A percentile compares a stretch with the other conserved stretches of the same genome.
Conservation (phyloP, 2,797 vertebrate species). For the Cottoperca gobio region DNA sequence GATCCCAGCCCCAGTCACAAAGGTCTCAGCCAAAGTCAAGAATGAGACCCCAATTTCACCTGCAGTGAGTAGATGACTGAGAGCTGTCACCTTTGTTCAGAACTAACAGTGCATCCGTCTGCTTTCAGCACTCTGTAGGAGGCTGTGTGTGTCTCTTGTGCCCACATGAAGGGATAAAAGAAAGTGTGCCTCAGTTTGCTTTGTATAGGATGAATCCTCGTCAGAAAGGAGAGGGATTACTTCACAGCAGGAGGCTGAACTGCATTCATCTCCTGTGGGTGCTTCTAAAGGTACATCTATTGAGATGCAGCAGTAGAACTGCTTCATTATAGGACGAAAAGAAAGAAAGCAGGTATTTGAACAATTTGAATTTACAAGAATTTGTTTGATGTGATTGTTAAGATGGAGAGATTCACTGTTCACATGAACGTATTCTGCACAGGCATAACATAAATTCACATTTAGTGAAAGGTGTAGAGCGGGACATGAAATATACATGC, state of each 20-base stretch:
- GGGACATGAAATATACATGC: background rate
- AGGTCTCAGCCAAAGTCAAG: constrained; percentile 34
- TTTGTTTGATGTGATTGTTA: background rate
- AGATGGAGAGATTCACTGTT: background rate
- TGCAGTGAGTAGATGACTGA: constrained; percentile 53
- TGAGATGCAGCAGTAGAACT: constrained; percentile 6
- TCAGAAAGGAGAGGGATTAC: constrained; percentile 65
- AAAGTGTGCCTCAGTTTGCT: constrained; percentile 57
- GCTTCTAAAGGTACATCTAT: constrained; percentile 13
- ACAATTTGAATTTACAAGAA: background rate
- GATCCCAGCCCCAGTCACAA: constrained; percentile 36
- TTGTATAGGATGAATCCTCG: constrained; percentile 54
- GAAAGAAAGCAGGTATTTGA: constrained; percentile 15
- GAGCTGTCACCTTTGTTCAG: constrained; percentile 67
- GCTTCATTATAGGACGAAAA: constrained; percentile 3
- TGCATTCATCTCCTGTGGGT: constrained; percentile 40
- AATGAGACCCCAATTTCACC: constrained; percentile 73
- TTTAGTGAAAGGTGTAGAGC: background rate
- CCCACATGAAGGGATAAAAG: constrained; percentile 56
- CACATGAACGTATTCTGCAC: background rate
- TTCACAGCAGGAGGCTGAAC: constrained; percentile 35
- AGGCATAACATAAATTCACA: background rate
- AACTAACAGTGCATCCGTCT: constrained; percentile 45
- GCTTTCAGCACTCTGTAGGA: constrained; percentile 41
- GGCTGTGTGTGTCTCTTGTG: constrained; percentile 47